Evolutionary conservation across 2,113 vertebrate species (phyloP), one percentile per base, ranked within the genome.

Genomic region (Parus major): DNA sequence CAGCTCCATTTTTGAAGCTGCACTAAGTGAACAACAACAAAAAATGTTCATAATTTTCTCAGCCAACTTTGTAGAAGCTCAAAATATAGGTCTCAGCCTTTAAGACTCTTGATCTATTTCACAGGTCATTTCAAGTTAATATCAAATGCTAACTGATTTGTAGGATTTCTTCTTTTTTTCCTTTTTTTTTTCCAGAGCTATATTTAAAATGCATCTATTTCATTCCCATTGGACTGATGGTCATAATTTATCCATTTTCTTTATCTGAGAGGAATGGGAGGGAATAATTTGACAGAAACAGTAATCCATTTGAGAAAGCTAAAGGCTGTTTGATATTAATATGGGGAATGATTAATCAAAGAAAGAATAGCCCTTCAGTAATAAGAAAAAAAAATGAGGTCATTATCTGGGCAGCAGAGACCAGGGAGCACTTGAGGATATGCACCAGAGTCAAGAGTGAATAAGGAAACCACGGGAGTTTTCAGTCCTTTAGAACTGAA

Each of bases 211-310:
- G 21, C 65, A 80, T 95, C 64, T 72, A 69, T 96, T 97, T 89
- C 76, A 90, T 90, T 96, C 91, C 82, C 82, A 69, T 82, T 94
- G 92, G 63, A 95, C 73, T 95, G 88, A 86, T 84, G 77, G 87
- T 92, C 93, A 94, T 98, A 91, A 92, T 97, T 97, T 98, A 97
- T 97, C 96, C 94, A 82, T 97, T 97, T 96, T 97, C 96, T 97
- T 97, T 98, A 93, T 98, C 95, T 96, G 94, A 94, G 91, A 88
- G 21, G 35, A 73, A 85, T 60, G 65, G 36, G 83, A 89, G 72
- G 86, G 76, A 89, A 92, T 96, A 94, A 96, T 96, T 95, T 96
- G 94, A 96, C 96, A 97, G 96, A 97, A 98, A 80, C 75, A 83
- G 92, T 69, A 92, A 97, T 97, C 72, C 33, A 28, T 90, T 96